Evolutionary conservation across 2,888 invertebrate genomes (phyloP).

Genomic region (Tricholauxania praeusta): DNA sequence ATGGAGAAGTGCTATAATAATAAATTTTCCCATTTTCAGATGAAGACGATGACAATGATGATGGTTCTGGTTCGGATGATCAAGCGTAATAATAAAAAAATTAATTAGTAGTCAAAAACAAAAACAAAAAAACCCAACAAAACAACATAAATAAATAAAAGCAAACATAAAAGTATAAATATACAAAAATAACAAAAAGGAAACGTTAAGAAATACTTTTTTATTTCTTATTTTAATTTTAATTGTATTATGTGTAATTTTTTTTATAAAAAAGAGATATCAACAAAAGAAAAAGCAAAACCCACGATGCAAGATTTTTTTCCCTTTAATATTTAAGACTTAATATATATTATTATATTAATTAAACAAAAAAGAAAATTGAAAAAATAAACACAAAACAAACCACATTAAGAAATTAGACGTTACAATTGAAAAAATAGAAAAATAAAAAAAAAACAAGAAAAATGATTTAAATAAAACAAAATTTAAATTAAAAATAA

Average conservation of each 20-base stretch:
- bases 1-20: constrained; percentile 1
- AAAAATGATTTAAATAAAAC: constrained; percentile 57
- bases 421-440: constrained; percentile 56
- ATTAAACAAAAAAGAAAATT: constrained; percentile 49
- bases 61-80: constrained; percentile 67
- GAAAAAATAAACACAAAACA: constrained; percentile 50
- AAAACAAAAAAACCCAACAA: constrained; percentile 58
- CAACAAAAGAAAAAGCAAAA: constrained; percentile 53
- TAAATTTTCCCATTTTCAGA: constrained; percentile 52
- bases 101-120: constrained; percentile 64
- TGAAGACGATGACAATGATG: constrained; percentile 66
- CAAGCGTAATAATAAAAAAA: constrained; percentile 66
- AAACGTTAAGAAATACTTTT: constrained; percentile 67
- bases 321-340: constrained; percentile 58
- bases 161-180: constrained; percentile 47
- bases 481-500: constrained; percentile 49
- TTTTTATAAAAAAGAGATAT: constrained; percentile 61
- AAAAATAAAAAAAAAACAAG: constrained; percentile 47
- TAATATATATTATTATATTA: constrained; percentile 52
- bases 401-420: constrained; percentile 50
- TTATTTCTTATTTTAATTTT: constrained; percentile 66
- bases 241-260: constrained; percentile 67
- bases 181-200: constrained; percentile 57
- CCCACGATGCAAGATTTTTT: constrained; percentile 55
- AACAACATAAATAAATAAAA: constrained; percentile 53